Base-by-base conservation (phyloP, 2,797 vertebrate species). In the Loriculus beryllinus region DNA sequence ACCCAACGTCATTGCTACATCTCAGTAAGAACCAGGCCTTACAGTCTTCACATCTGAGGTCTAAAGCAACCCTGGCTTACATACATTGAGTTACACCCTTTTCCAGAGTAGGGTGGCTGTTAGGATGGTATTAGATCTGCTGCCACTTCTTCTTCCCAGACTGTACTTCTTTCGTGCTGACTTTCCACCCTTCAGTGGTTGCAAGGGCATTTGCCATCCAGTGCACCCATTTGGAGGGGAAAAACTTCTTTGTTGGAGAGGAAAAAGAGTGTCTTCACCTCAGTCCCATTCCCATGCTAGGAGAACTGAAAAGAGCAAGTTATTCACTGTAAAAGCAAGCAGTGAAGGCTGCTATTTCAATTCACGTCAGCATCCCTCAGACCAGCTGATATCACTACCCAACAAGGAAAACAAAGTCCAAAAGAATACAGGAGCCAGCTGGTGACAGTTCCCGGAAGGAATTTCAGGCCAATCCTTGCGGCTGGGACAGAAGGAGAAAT, bases 71-170 rank as follows among this genome's bases (percentile, higher is more conserved):
- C 31, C 68, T n/a, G 59, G 26, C 35, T 57, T 35, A 26, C 21
- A 6, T 0, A 10, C 14, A 26, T 1, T 26, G 31, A 28, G 14
- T 3, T 9, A 35, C 11, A 45, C 6, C 18, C 48, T 29, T 3
- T 26, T 37, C 59, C 70, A 69, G 26, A 40, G 54, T 22, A 49
- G 9, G 18, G 28, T 11, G 16, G 9, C 21, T 60, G 14, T 45
- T 40, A 54, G 71, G 15, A 25, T 16, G 29, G 8, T 49, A 29
- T 15, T 70, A 49, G 14, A 39, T 48, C 62, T 52, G 17, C 37
- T 68, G 26, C 28, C 70, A 31, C 48, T 80, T 37, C 28, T 76
- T 74, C 28, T 76, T 74, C 43, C 37, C 52, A 47, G 31, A 29
- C 5, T 12, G 33, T 16, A 7, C 52, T 74, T 85, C 15, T 37